Base-by-base conservation (phyloP, 2,888 invertebrate genomes). In the Drosophila suboccidentalis region DNA sequence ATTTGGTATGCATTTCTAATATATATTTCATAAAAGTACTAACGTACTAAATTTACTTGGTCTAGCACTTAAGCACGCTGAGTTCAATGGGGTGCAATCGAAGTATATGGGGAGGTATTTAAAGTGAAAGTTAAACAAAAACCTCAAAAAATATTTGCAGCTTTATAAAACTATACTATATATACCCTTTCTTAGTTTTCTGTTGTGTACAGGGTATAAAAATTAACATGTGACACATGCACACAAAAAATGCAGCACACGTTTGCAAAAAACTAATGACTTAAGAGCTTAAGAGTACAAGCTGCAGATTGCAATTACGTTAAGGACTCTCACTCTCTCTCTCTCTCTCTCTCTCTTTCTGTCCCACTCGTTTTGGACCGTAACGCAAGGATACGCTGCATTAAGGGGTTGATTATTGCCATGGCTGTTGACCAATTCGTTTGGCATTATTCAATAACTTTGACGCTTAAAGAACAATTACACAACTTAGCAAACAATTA, bases 251-350 rank as follows among this genome's bases (percentile, higher is more conserved):
- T 70, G 67, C 67, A 60, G 71, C 71, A 69, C 69, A 76, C 75
- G 82, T 71, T 58, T 69, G 78, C 80, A 77, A 78, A 80, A 82
- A 82, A 86, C 90, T 89, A 90, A 90, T 90, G 90, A 90, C 88
- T 90, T 90, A 90, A 90, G 89, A 90, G 89, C 90, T 79, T 60
- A 58, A 57, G 64, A 69, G 72, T 60, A 66, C 57, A 44, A 71
- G 63, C 66, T 57, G 67, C 61, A 68, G 72, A 61, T 59, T 72
- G 75, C 72, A 75, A 76, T 75, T 76, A 71, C 59, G 44, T 49
- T 44, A 58, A 64, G 64, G 58, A 64, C 57, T 53, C 36, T 38
- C 32, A 8, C 10, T 43, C 15, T 10, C 32, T 60, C 11, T 11
- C 55, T 15, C 26, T 53, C 36, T 38, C 32, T 4, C 10, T 43